phyloP scores from a whole-genome alignment of 2,888 invertebrate species.

The Drosophila niveifrons region DNA sequence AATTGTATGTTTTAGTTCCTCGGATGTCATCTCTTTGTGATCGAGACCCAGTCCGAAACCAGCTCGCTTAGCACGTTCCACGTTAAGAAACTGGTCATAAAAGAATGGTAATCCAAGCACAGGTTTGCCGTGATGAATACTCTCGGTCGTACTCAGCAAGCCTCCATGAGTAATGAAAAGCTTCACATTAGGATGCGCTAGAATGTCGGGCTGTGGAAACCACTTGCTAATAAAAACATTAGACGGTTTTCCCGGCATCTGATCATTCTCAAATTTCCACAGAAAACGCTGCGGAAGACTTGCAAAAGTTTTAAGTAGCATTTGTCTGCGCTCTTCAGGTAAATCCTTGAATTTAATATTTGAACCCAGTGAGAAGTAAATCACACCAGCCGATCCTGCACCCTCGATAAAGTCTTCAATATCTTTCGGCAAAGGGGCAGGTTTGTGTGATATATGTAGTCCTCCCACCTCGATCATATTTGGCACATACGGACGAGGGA shows the following conservation, averaged over 20 bases:
- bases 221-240: slow-evolving; percentile 84
- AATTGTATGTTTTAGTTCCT: slow-evolving; percentile 71
- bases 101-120: slow-evolving; percentile 86
- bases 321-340: slow-evolving; percentile 63
- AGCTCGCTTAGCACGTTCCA: slow-evolving; percentile 83
- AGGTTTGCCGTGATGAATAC: slow-evolving; percentile 86
- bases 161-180: slow-evolving; percentile 86
- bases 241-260: slow-evolving; percentile 71
- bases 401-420: slow-evolving; percentile 84
- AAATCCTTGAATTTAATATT: slow-evolving; percentile 79
- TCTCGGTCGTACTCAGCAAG: slow-evolving; percentile 85
- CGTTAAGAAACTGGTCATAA: slow-evolving; percentile 86
- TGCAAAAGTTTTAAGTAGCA: slow-evolving; percentile 63
- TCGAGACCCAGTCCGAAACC: slow-evolving; percentile 85
- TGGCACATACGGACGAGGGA: slow-evolving; percentile 82
- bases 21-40: slow-evolving; percentile 78
- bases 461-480: slow-evolving; percentile 85
- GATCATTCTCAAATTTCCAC: slow-evolving; percentile 85
- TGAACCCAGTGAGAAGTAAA: slow-evolving; percentile 86
- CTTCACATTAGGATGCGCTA: slow-evolving; percentile 86
- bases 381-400: slow-evolving; percentile 84
- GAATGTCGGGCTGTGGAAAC: slow-evolving; percentile 85
- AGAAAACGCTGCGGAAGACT: slow-evolving; percentile 80
- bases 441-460: slow-evolving; percentile 79
- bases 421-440: slow-evolving; percentile 77